Evolutionary conservation across 2,888 invertebrate genomes (phyloP), one percentile per base, ranked within the genome.

Genomic region (Petrolisthes manimaculis): DNA sequence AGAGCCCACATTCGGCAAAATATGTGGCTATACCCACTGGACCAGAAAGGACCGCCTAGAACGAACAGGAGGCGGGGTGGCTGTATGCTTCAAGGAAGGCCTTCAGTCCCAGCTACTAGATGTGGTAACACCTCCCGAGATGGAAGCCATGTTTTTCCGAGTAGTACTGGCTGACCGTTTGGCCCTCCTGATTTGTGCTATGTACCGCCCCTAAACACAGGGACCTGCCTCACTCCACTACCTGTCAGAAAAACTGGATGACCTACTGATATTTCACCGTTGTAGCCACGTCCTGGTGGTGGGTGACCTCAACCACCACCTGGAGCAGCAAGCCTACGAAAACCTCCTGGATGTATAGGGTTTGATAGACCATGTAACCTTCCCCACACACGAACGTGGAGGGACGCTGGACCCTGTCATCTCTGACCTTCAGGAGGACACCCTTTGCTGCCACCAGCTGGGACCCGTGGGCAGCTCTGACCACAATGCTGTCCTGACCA

Each of bases 271-370:
- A 18, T 0, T 5, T 8, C 77, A 77, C 78, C 54, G 78, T 37
- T 37, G 37, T 53, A 53, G 78, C 4, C 54, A n/a, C 55, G n/a
- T 54, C n/a, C 55, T 79, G n/a, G 5, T 54, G 14, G n/a, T 79
- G 18, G 54, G 55, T 54, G 54, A 54, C 79, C 54, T 79, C 51
- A 77, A 77, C 75, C 37, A 77, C 51, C 75, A 79, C 12, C 79
- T 79, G 79, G 79, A 79, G 55, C 51, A 55, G 12, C n/a, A 79
- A 12, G 54, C 79, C 54, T 53, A 79, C 37, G 54, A 79, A n/a
- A 79, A n/a, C 54, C 54, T 79, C 79, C 18, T 79, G 79, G 12
- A 3, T 2, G 79, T 79, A 21, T 54, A 79, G 54, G 79, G n/a
- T 8, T 18, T 78, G 78, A 55, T 54, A 37, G 37, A 79, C 18